Evolutionary conservation across 2,113 vertebrate species (phyloP), one percentile per base, ranked within the genome.

Genomic region (Marmota flaviventris): DNA sequence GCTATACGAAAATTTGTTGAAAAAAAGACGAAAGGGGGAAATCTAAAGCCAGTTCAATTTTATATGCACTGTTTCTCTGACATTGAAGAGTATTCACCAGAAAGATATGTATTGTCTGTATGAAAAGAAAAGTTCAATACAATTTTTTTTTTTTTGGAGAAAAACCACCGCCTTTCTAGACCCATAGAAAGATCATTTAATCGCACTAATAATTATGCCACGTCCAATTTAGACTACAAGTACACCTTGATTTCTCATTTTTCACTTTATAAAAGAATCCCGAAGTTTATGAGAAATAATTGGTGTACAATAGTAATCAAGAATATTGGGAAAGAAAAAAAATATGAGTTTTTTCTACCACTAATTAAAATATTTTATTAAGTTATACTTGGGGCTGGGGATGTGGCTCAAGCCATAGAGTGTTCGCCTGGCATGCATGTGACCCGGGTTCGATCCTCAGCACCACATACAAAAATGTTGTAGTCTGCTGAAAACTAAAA

Each of bases 51-150:
- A 37, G 5, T 73, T n/a, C 34, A 45, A 58, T 69, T 91, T 58
- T 95, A 32, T 24, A 56, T 4, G 39, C 27, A 73, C 12, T 17
- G 13, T 88, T 42, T 77, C 51, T 73, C n/a, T 87, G 76, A 42
- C 12, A 27, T 51, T 92, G 27, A 92, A 79, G 58, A 51, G 25
- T 32, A 73, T 61, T 91, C 25, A 18, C 6, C 67, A 89, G 61
- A 86, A 78, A 51, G 29, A 45, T 51, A n/a, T 25, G 72, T 53
- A 18, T 39, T 76, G 48, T 51, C 24, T 45, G 24, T 29, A 84
- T 85, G 72, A 82, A 96, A 94, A 91, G 14, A 82, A 96, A 94
- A 91, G 14, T 58, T 27, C 53, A 86, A 69, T 4, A 12, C 7
- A 27, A n/a, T 42, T 42, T 42, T 42, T 42, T 42, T 42, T 42